Base-by-base conservation (phyloP, 1,140 invertebrate species). In the Antheraea mylitta region DNA sequence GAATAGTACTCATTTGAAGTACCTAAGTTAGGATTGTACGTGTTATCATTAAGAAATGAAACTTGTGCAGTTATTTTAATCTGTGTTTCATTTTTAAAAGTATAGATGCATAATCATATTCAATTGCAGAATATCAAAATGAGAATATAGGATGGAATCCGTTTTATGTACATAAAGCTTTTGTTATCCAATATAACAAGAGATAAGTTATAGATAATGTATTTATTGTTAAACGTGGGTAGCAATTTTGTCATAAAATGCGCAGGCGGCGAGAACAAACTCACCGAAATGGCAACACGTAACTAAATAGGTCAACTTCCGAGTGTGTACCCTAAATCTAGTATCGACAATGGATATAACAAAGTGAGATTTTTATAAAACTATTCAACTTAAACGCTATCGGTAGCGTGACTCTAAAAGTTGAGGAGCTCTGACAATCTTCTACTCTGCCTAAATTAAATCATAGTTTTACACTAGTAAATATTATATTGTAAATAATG, bases 141-240 rank as follows among this genome's bases (percentile, higher is more conserved):
- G 22, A 30, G 22, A 30, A 30, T 30, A 42, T 42, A 10, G 11
- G 38, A 42, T 42, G 7, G 38, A 7, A 42, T 42, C 38, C 3
- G 38, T 42, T 42, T 42, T 42, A 42, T 42, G 38, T 13, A 16
- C 2, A 30, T 53, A 53, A 13, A 2, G 30, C 37, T 30, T 63
- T 3, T 36, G 16, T 63, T 63, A 63, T 37, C 59, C 11, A 2
- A 22, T n/a, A 13, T 19, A 22, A 61, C 59, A 22, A 16, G 18
- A 61, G 59, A 61, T 61, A 22, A 19, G 59, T 61, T 30, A 22
- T 11, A 42, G 7, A 61, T 63, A n/a, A 10, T 13, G 22, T 11
- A 10, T 63, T 22, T 63, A 36, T 63, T 63, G n/a, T 9, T 37
- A 8, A 18, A 42, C 64, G 64, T 65, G 64, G 64, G 38, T 48